A percentile compares a stretch with the other conserved stretches of the same genome.
phyloP scores from a whole-genome alignment of 2,888 invertebrate genomes.

The Lordiphosa andalusiaca region DNA sequence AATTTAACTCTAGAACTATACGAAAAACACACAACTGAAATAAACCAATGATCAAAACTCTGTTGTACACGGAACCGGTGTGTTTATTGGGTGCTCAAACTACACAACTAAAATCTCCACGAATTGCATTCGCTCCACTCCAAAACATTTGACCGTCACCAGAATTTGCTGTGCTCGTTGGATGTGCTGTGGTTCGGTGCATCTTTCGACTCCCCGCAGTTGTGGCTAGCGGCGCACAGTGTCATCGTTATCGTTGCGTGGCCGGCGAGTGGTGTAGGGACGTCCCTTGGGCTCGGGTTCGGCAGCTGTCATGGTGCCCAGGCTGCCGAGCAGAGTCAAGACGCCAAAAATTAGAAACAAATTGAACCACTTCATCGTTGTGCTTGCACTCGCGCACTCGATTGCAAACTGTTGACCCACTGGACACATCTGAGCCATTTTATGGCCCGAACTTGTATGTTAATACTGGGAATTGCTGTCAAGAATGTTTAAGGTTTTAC shows the following conservation, averaged over 20 bases:
- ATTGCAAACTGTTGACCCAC: conserved; percentile 38
- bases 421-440: conserved; percentile 28
- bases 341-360: conserved; percentile 72
- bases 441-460: conserved; percentile 36
- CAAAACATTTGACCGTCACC: conserved; percentile 70
- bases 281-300: conserved; percentile 76
- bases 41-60: conserved; percentile 54
- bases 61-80: too few species aligned
- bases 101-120: conserved; percentile 71
- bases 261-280: conserved; percentile 75
- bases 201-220: conserved; percentile 14
- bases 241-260: conserved; percentile 55
- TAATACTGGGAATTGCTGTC: conserved; percentile 60
- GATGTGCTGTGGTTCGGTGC: conserved; percentile 35
- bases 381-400: background rate
- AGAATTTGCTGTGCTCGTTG: conserved; percentile 42
- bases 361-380: conserved; percentile 77
- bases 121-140: conserved; percentile 62
- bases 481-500: conserved; percentile 54
- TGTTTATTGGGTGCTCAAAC: conserved; percentile 24
- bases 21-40: conserved; percentile 47
- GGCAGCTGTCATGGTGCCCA: conserved; percentile 65
- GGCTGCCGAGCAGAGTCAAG: conserved; percentile 70
- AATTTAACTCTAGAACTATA: conserved; percentile 65
- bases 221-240: conserved; percentile 65